Base-by-base conservation (phyloP, 1,140 invertebrate species). In the Brachionus manjavacas region DNA sequence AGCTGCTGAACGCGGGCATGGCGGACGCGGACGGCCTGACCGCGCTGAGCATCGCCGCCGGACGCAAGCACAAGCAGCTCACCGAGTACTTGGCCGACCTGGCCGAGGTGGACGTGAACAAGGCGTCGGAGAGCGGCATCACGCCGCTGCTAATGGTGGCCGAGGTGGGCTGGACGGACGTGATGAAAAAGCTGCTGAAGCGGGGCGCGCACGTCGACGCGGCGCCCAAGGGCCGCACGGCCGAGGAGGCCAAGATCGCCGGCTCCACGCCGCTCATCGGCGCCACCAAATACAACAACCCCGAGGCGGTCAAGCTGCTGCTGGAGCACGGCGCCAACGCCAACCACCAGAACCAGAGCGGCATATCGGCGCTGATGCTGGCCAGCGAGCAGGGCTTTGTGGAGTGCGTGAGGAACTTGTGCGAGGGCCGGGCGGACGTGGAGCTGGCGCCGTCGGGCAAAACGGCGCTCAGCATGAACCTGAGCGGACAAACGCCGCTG, bases 401-500 rank as follows among this genome's bases (percentile, higher is more conserved):
- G 39, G 74, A 79, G 4, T 84, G 84, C 20, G 84, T 84, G 35
- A 78, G 66, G 39, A 35, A 60, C 23, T 68, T 84, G 6, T 43
- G 70, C n/a, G 52, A 84, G 31, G 52, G 39, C 28, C 20, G 28
- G 3, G 84, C 84, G 1, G 41, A 79, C 39, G 43, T 84, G 12
- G 84, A 84, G 35, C 23, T 84, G n/a, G 84, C 84, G 35, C 84
- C 84, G 3, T 55, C 46, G 3, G 84, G 84, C 20, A 79, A 64
- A 28, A 84, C 72, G 2, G 84, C 84, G 14, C 14, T 79, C 7
- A 31, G 39, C 9, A 79, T 84, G 84, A 79, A 84, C 43, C 46
- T 84, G 52, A 46, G 72, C 25, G 84, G 84, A 7, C 84, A 84
- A 41, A 99, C 97, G 11, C 96, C 96, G 4, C 91, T 99, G 6